Base-by-base conservation (phyloP, 2,797 vertebrate genomes). In the Cyprinella venusta region DNA sequence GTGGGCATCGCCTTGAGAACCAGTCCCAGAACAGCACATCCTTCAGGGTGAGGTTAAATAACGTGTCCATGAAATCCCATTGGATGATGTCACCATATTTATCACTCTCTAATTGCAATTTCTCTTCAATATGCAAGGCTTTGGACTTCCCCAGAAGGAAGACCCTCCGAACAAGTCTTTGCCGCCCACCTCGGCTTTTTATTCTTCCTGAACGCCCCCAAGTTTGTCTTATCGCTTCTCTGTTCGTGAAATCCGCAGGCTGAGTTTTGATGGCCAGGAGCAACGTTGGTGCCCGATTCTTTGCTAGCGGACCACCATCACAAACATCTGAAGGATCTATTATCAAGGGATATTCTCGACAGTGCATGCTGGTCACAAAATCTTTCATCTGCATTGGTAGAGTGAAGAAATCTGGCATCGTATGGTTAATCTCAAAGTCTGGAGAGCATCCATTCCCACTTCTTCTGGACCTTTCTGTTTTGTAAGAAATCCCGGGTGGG, bases 21-120 rank as follows among this genome's bases (percentile, higher is more conserved):
- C 95, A 96, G 2, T 67, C 80, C 93, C 94, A 95, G 88, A 96
- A 94, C 16, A 93, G 90, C 82, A 95, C 87, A 4, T 95, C 94
- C 84, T 95, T 95, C 80, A 96, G 26, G 0, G 94, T 94, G 45
- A 95, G 93, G 89, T 96, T 95, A 83, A 93, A 94, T 86, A 95
- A 95, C 0, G 92, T 93, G 83, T 96, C 95, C 5, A 69, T 83
- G 72, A 95, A 95, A 86, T 94, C 91, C 94, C 94, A 96, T 87
- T 93, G 92, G 36, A 96, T 84, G 56, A 96, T 92, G 86, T 96
- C 95, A 61, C 88, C 79, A 19, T 94, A 87, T 4, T 0, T 21
- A 0, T 52, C 1, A 80, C 36, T 90, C 86, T 93, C 94, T 4
- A 61, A 2, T 19, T 36, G 26, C 59, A 93, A 54, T 8, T 76